Base-by-base conservation (phyloP, 2,113 vertebrate genomes). In the Thryonomys swinderianus region DNA sequence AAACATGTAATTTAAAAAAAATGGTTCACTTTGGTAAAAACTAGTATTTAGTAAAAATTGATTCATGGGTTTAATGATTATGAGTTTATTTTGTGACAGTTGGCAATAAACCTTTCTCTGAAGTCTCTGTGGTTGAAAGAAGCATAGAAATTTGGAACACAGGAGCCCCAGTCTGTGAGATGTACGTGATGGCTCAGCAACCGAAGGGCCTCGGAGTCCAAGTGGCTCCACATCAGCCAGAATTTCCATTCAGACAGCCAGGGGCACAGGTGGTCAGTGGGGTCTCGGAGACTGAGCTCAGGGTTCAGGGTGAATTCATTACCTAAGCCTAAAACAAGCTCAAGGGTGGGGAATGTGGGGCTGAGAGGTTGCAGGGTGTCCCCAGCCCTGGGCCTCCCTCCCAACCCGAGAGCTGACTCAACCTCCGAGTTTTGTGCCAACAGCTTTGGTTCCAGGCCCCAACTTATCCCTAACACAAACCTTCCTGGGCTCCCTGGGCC, bases 251-350 rank as follows among this genome's bases (percentile, higher is more conserved):
- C 61, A 0, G 2, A 5, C 11, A 10, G 6, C 14, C 18, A 57
- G 23, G 13, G 64, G 64, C 21, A 5, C 16, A 7, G 3, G 34
- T 20, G 40, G 11, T 51, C 55, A n/a, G 7, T 14, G 27, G 57
- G 55, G 7, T 80, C 90, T 74, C 51, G 4, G 51, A 93, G 40
- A 71, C 17, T 20, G 37, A 92, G 55, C 59, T 85, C 4, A 0
- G 74, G 89, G 85, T 66, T 90, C 48, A 37, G 59, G 40, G 59
- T 69, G 62, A 88, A 76, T 51, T 84, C 71, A 82, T 83, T 67
- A 5, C 18, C 25, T 5, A n/a, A 76, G 59, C 51, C 66, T 48
- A 27, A 73, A 62, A n/a, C 16, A 40, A 37, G 9, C 37, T 37
- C 66, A 18, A 88, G 30, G 53, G 13, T 84, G 10, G 16, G 61